phyloP scores from a whole-genome alignment of 1,140 invertebrate species.

The Colletes latitarsis region DNA sequence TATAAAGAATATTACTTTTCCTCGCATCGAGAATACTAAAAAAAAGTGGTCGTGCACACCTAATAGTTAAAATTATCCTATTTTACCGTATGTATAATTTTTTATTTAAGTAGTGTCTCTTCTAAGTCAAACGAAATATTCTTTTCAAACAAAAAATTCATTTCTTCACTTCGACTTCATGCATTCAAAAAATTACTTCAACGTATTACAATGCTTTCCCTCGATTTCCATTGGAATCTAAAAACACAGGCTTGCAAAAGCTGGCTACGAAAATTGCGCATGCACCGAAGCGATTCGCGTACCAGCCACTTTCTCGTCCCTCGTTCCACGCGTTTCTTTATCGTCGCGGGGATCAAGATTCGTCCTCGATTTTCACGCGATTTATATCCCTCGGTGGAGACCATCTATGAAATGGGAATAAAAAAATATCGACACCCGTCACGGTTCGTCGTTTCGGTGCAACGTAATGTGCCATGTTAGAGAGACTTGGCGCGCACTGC shows the following conservation, averaged over 20 bases:
- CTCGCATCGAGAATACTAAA: too few species aligned
- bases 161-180: too few species aligned
- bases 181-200: too few species aligned
- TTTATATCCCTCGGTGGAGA: slow-evolving; percentile 11
- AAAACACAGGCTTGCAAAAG: neutral
- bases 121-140: neutral
- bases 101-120: too few species aligned
- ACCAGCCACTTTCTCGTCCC: slow-evolving; percentile 1
- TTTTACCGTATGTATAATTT: too few species aligned
- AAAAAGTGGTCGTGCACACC: neutral
- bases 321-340: slow-evolving; percentile 16
- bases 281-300: neutral
- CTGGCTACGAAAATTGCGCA: neutral
- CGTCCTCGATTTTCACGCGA: slow-evolving; percentile 20
- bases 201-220: neutral
- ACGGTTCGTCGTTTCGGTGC: slow-evolving; percentile 23
- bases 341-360: slow-evolving; percentile 25
- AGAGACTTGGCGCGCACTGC: neutral
- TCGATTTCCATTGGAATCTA: neutral
- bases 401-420: slow-evolving; percentile 19
- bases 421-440: slow-evolving; percentile 27
- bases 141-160: neutral
- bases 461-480: slow-evolving; percentile 5
- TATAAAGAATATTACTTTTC: too few species aligned
- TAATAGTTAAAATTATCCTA: too few species aligned